These are phyloP conservation scores for Cynodonichthys magdalenae DNA, from an alignment of 2,797 vertebrate species.

Conservation along the genomic window DNA sequence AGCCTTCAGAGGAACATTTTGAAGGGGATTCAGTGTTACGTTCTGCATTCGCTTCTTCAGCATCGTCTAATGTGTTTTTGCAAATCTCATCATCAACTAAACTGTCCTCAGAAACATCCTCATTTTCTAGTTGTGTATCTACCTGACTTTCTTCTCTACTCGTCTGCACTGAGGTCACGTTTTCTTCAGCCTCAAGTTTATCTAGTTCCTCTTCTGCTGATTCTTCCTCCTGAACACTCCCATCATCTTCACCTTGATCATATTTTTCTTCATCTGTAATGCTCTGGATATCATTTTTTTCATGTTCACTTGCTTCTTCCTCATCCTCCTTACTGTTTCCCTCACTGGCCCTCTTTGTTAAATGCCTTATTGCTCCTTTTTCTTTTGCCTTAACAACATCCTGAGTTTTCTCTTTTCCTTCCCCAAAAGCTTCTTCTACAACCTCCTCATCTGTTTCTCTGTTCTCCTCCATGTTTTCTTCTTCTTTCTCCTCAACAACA, in stretches of 20 bases:
- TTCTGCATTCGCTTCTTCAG: constrained; percentile 28
- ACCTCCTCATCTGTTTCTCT: constrained; percentile 10
- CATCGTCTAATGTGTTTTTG: constrained; percentile 27
- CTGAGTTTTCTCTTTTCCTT: not conserved
- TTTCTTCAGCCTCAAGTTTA: constrained; percentile 13
- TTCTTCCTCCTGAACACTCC: constrained; percentile 12
- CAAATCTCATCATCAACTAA: too few relatives aligned
- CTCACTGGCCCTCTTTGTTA: not conserved
- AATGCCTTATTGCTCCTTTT: not conserved
- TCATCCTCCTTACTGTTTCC: constrained; percentile 4
- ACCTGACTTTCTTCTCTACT: constrained; percentile 22
- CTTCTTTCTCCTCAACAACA: constrained; percentile 5
- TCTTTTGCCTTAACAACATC: not conserved
- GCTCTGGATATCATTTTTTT: not conserved
- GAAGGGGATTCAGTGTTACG: constrained; percentile 28
- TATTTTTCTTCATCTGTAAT: constrained; percentile 16
- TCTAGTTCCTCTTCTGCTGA: constrained; percentile 20
- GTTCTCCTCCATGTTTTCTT: constrained; percentile 3
- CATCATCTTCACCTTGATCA: constrained; percentile 15
- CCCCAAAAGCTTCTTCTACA: not conserved
- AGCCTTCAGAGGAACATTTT: constrained; percentile 48
- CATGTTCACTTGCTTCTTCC: constrained; percentile 19
- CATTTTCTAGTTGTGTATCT: constrained; percentile 1
- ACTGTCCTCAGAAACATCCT: constrained; percentile 2
- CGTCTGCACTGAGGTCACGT: constrained; percentile 9